These are phyloP conservation scores for Linnaemya tessellans DNA, from an alignment of 2,888 invertebrate species.

Conservation along the genomic window DNA sequence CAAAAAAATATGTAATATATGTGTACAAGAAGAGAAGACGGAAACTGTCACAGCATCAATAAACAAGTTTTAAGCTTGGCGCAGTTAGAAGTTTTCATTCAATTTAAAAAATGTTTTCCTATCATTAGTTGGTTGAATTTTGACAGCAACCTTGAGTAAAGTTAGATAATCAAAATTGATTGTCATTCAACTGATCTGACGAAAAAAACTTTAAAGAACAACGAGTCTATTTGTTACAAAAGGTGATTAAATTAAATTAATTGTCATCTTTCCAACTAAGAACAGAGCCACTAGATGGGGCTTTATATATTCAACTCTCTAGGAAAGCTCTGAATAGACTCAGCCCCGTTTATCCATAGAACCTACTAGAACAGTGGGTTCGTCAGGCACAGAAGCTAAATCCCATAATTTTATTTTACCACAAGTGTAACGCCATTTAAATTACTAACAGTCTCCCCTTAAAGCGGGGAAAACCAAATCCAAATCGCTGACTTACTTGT, in stretches of 20 bases:
- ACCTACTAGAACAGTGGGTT: slow-evolving; percentile 79
- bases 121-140: not conserved
- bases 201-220: not conserved
- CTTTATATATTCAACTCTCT: slow-evolving; percentile 79
- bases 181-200: not conserved
- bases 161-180: too few relatives aligned
- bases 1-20: too few relatives aligned
- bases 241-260: slow-evolving; percentile 25
- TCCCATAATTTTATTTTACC: slow-evolving; percentile 76
- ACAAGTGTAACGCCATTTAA: slow-evolving; percentile 82
- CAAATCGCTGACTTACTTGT: slow-evolving; percentile 81
- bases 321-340: slow-evolving; percentile 77
- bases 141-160: not conserved
- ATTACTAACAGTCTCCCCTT: slow-evolving; percentile 58
- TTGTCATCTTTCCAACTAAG: slow-evolving; percentile 81
- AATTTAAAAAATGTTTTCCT: not conserved
- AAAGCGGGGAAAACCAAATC: slow-evolving; percentile 62
- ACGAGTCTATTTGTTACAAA: too few relatives aligned
- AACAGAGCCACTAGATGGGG: slow-evolving; percentile 69
- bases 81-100: not conserved
- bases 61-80: not conserved
- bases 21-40: too few relatives aligned
- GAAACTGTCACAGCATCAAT: slow-evolving; percentile 20
- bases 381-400: slow-evolving; percentile 1
- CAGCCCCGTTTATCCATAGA: slow-evolving; percentile 73